These are phyloP conservation scores for Dysmachus trigonus DNA, from an alignment of 2,888 invertebrate genomes.

Conservation along the genomic window DNA sequence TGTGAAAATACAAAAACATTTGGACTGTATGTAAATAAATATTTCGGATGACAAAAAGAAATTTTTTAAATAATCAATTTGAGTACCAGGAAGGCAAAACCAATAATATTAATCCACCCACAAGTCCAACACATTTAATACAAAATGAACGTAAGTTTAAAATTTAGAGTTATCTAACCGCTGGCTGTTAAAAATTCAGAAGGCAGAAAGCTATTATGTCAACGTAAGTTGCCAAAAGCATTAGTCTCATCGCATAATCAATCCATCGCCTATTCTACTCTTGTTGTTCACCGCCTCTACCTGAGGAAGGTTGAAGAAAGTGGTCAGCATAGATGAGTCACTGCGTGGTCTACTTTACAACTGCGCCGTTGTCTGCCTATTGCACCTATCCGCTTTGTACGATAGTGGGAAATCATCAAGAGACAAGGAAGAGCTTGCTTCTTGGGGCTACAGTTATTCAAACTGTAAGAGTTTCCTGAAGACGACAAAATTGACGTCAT, in stretches of 20 bases:
- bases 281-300: not conserved
- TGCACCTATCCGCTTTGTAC: not conserved
- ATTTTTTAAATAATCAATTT: not conserved
- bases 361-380: not conserved
- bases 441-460: not conserved
- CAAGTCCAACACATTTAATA: not conserved
- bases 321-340: not conserved
- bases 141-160: not conserved
- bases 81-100: not conserved
- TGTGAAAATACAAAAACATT: too few species aligned
- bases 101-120: not conserved
- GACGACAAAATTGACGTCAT: not conserved
- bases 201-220: not conserved
- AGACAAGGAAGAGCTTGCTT: not conserved
- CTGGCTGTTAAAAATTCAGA: not conserved
- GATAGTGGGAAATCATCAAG: too few species aligned
- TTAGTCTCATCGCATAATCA: not conserved
- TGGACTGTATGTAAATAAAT: too few species aligned
- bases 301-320: constrained; percentile 10
- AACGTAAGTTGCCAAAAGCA: not conserved
- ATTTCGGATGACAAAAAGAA: not conserved
- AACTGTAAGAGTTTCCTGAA: not conserved
- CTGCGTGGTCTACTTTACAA: not conserved
- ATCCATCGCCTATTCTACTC: not conserved
- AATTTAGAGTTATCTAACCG: not conserved